phyloP scores from a whole-genome alignment of 2,797 vertebrate genomes.

The Pygocentrus nattereri region DNA sequence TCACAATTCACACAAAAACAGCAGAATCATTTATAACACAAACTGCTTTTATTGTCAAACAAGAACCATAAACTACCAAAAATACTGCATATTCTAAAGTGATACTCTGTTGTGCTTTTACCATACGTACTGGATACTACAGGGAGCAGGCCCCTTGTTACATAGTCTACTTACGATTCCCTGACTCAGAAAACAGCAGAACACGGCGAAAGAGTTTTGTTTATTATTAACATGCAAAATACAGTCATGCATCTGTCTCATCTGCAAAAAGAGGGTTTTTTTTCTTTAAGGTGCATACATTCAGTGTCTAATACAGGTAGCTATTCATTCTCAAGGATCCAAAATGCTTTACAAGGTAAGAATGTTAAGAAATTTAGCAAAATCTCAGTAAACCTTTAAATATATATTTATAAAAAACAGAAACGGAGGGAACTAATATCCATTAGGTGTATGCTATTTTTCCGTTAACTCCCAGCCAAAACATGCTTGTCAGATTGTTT shows the following conservation, averaged over 20 bases:
- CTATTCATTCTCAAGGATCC: slow-evolving; percentile 81
- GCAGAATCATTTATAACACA: slow-evolving; percentile 43
- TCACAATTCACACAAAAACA: slow-evolving; percentile 12
- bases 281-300: slow-evolving; percentile 77
- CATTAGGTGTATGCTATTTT: slow-evolving; percentile 73
- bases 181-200: slow-evolving; percentile 50
- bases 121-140: neutral
- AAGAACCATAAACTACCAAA: slow-evolving; percentile 31
- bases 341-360: slow-evolving; percentile 92
- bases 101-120: slow-evolving; percentile 33
- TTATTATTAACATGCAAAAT: slow-evolving; percentile 89
- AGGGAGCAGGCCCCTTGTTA: neutral
- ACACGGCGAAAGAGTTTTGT: slow-evolving; percentile 54
- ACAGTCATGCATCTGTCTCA: slow-evolving; percentile 89
- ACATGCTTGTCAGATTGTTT: slow-evolving; percentile 86
- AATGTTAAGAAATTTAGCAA: slow-evolving; percentile 94
- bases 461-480: slow-evolving; percentile 71
- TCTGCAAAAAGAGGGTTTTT: slow-evolving; percentile 63
- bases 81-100: slow-evolving; percentile 50
- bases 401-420: slow-evolving; percentile 59
- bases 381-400: slow-evolving; percentile 93
- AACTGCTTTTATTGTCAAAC: slow-evolving; percentile 44
- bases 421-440: slow-evolving; percentile 76
- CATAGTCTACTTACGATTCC: neutral
- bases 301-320: slow-evolving; percentile 77